Evolutionary conservation across 2,797 vertebrate genomes (phyloP).

Genomic region (Macroramphosus scolopax): DNA sequence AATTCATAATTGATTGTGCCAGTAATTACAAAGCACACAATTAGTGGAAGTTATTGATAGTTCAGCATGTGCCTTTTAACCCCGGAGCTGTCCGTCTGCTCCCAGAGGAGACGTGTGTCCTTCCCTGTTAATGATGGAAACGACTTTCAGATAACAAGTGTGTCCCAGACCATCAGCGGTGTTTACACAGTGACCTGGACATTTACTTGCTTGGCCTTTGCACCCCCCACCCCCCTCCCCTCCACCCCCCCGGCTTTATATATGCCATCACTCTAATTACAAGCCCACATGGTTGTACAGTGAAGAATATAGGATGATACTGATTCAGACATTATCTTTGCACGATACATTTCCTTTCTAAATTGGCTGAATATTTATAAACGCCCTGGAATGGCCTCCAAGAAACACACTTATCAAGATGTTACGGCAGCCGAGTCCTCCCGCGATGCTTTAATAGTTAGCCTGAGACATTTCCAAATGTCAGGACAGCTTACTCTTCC

Average conservation of each 20-base stretch:
- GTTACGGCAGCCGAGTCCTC: slow-evolving; percentile 9
- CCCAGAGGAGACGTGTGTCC: slow-evolving; percentile 80
- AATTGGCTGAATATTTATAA: slow-evolving; percentile 2
- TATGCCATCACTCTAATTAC: slow-evolving; percentile 39
- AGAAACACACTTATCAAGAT: slow-evolving; percentile 11
- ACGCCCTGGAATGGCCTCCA: slow-evolving; percentile 17
- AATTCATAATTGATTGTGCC: slow-evolving; percentile 80
- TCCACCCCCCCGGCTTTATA: no score
- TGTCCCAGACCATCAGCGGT: slow-evolving; percentile 70
- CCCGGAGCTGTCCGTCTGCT: slow-evolving; percentile 75
- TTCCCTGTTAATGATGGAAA: slow-evolving; percentile 77
- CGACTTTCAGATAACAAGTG: slow-evolving; percentile 78
- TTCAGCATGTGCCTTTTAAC: slow-evolving; percentile 77
- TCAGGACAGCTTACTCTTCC: slow-evolving; percentile 20
- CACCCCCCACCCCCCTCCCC: slow-evolving; percentile 19
- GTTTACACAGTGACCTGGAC: slow-evolving; percentile 73
- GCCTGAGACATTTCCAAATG: slow-evolving; percentile 52
- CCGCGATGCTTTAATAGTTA: slow-evolving; percentile 35
- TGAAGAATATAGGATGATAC: no score
- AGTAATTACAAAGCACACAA: slow-evolving; percentile 83
- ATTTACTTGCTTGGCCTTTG: slow-evolving; percentile 51
- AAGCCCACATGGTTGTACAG: no score
- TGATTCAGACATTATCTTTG: no score
- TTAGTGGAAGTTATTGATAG: slow-evolving; percentile 85
- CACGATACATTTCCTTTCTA: slow-evolving; percentile 8